A percentile compares a stretch with the other conserved stretches of the same genome.
These are phyloP conservation scores for Caenorhabditis sp. DNA, from an alignment of 2,888 invertebrate genomes.

Conservation along the genomic window DNA sequence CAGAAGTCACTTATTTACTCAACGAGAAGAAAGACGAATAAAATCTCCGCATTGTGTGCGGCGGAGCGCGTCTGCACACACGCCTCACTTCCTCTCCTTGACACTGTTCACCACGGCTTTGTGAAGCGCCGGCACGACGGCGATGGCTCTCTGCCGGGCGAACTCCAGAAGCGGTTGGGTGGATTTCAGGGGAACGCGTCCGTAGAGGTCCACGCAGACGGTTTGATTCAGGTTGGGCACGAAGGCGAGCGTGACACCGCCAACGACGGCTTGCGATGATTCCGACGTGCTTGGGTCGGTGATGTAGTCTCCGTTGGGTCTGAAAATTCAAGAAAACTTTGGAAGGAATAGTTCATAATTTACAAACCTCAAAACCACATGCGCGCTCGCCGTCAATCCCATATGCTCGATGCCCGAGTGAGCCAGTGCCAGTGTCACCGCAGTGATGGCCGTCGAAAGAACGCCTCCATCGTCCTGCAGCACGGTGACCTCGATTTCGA, in stretches of 20 bases:
- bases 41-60: background rate
- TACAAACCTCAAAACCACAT: slow-evolving; percentile 34
- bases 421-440: slow-evolving; percentile 69
- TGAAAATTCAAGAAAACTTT: background rate
- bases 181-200: slow-evolving; percentile 29
- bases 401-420: slow-evolving; percentile 71
- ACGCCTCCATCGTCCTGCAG: slow-evolving; percentile 72
- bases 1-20: slow-evolving; percentile 49
- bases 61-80: slow-evolving; percentile 11
- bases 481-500: slow-evolving; percentile 70
- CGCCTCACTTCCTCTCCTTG: slow-evolving; percentile 13
- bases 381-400: slow-evolving; percentile 46
- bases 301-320: slow-evolving; percentile 18
- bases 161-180: slow-evolving; percentile 36
- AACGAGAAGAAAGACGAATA: slow-evolving; percentile 8
- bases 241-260: slow-evolving; percentile 49
- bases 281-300: slow-evolving; percentile 52
- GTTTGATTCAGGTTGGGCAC: slow-evolving; percentile 55
- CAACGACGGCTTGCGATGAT: background rate
- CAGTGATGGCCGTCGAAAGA: slow-evolving; percentile 64
- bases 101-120: slow-evolving; percentile 57
- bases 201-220: slow-evolving; percentile 48
- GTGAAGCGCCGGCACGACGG: slow-evolving; percentile 47
- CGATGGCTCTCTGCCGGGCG: slow-evolving; percentile 41
- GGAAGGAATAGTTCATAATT: no score